These are phyloP conservation scores for Phylloscopus trochilus DNA, from an alignment of 2,113 vertebrate genomes.

Conservation along the genomic window DNA sequence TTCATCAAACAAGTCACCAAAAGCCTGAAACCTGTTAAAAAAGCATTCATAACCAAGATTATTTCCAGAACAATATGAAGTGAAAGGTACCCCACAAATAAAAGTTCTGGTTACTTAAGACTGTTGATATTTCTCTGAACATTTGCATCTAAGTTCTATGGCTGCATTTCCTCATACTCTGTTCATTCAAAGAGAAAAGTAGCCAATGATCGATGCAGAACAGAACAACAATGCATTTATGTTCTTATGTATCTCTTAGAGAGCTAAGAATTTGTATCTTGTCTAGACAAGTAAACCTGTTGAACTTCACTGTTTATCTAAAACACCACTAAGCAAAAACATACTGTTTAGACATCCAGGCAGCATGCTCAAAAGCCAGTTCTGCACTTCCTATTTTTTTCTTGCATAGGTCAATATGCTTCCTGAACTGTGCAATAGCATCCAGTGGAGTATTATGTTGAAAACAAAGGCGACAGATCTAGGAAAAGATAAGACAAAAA, in stretches of 20 bases:
- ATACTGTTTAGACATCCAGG: slow-evolving; percentile 99
- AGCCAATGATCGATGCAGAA: neutral
- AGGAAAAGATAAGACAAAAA: neutral
- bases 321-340: slow-evolving; percentile 37
- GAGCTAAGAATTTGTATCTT: neutral
- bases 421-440: slow-evolving; percentile 96
- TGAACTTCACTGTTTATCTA: neutral
- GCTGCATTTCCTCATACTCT: neutral
- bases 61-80: neutral
- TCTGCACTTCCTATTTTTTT: slow-evolving; percentile 98
- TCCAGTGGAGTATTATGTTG: slow-evolving; percentile 96
- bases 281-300: neutral
- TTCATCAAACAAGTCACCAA: slow-evolving; percentile 98
- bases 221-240: neutral
- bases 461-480: slow-evolving; percentile 98
- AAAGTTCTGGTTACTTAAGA: neutral
- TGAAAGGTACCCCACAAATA: neutral
- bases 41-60: neutral
- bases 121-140: neutral
- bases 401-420: slow-evolving; percentile 96
- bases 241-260: neutral
- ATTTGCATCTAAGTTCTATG: neutral
- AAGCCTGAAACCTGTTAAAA: slow-evolving; percentile 87
- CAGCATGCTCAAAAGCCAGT: slow-evolving; percentile 92
- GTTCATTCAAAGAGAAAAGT: neutral